Percentiles rank a stretch among this genome's conserved stretches.
Evolutionary conservation across 2,888 invertebrate species (phyloP).

Genomic region (Acanthoscelides obtectus): DNA sequence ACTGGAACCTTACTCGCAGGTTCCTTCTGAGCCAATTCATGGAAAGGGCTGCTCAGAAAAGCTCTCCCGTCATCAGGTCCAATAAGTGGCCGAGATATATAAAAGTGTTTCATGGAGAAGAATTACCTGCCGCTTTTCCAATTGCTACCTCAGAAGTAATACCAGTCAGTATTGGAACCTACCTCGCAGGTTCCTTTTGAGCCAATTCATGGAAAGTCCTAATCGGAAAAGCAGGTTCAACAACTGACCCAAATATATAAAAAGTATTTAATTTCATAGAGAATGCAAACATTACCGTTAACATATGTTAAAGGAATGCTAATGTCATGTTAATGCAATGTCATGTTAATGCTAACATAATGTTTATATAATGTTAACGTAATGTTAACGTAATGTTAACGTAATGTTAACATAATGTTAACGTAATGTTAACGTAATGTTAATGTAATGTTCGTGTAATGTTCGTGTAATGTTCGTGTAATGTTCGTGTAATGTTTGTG

Average conservation of each 20-base stretch:
- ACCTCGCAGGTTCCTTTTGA: slow-evolving; percentile 20
- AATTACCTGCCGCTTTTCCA: no score
- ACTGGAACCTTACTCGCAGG: slow-evolving; percentile 25
- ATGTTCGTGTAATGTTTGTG: no score
- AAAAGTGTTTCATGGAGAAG: slow-evolving; percentile 4
- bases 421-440: no score
- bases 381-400: no score
- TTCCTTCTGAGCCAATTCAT: slow-evolving; percentile 20
- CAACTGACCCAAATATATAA: slow-evolving; percentile 21
- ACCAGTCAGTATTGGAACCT: slow-evolving; percentile 28
- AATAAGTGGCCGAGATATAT: slow-evolving; percentile 22
- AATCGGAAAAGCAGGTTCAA: slow-evolving; percentile 27
- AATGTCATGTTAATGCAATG: no score
- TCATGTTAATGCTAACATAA: no score
- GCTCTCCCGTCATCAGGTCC: slow-evolving; percentile 23
- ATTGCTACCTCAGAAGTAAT: slow-evolving; percentile 25
- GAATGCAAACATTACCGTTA: no score
- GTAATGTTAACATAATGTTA: no score
- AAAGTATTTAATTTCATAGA: background rate
- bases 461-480: no score
- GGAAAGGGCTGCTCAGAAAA: slow-evolving; percentile 26
- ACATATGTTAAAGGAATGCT: no score
- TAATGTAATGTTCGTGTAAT: no score
- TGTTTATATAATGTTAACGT: no score
- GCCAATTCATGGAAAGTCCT: slow-evolving; percentile 22